Evolutionary conservation across 2,113 vertebrate genomes (phyloP), one percentile per base, ranked within the genome.

Genomic region (Lonchura striata): DNA sequence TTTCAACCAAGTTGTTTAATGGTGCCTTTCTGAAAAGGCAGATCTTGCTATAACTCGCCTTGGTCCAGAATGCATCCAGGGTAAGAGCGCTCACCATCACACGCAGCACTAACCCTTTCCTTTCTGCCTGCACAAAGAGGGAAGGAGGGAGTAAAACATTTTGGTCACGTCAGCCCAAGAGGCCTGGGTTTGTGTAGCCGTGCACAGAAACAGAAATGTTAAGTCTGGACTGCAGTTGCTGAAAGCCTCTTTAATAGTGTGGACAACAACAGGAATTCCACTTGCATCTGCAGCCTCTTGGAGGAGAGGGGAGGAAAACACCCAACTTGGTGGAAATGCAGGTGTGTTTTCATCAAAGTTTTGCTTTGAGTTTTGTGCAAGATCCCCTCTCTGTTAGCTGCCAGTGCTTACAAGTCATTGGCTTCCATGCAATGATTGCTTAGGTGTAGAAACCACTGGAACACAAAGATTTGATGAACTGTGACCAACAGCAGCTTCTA

Each of bases 1-100:
- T 97, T 96, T 96, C 94, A 97, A 96, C 97, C 93, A 64, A 96
- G 89, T 88, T 94, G 92, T 96, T 97, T 96, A 97, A 96, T 91
- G 91, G 94, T 46, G 88, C 88, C 68, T 91, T 92, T 86, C 92
- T 89, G 88, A 94, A 96, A 93, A 95, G 90, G 70, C 95, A 82
- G 71, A 86, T 91, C 94, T 95, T 71, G 52, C 92, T 93, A 30
- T 95, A 65, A 86, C 69, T 95, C 0, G 20, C 23, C 21, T 47
- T 59, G 56, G 88, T 92, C 71, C 91, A 92, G 71, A 88, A 64
- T 74, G 86, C 49, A 93, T 50, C 41, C 56, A 91, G 77, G 41
- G 50, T 57, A 33, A 33, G 91, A 86, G 74, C 54, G 7, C n/a
- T 94, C 94, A 8, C 83, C 41, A 3, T 86, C 90, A 78, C 6